Evolutionary conservation across 2,888 invertebrate genomes (phyloP), one percentile per base, ranked within the genome.

Genomic region (Labia minor): DNA sequence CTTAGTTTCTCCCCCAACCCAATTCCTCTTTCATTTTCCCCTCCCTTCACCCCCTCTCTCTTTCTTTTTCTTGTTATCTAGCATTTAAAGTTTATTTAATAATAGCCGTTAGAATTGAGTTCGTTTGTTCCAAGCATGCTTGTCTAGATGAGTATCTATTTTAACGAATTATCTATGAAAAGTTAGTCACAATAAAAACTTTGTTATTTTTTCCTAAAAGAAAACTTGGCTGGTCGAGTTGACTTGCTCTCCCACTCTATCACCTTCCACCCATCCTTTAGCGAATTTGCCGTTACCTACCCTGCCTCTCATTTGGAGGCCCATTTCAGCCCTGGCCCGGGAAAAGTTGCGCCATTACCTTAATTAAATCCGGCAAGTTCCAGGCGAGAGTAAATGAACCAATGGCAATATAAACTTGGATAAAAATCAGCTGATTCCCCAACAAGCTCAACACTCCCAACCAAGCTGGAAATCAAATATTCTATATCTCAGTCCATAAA

Each of bases 371-470:
- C 49, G 16, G 49, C 49, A 49, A 49, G 49, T 49, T 49, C 49
- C 49, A 49, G 49, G 49, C 49, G 49, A 49, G 49, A 49, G 49
- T 49, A 49, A 49, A 49, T 49, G 49, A 49, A 16, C 49, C 49
- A 49, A 49, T 49, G 49, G 49, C 16, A 49, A 16, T n/a, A 49
- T 49, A 49, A 49, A 49, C 49, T 49, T 49, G 49, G 49, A 49
- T 49, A 49, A 49, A 33, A 49, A 49, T 49, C 49, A 49, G 49
- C 4, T 49, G 49, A 49, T 49, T 49, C 49, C 8, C 3, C 26
- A n/a, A n/a, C n/a, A n/a, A n/a, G n/a, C n/a, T n/a, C 26, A 26
- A 6, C 26, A 26, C 26, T 8, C 26, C 26, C 26, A 8, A 26
- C 4, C 26, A 26, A 8, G 3, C 26, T 3, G 26, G 26, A 8